These are phyloP conservation scores for Periophthalmus magnuspinnatus DNA, from an alignment of 2,797 vertebrate species.

Conservation along the genomic window DNA sequence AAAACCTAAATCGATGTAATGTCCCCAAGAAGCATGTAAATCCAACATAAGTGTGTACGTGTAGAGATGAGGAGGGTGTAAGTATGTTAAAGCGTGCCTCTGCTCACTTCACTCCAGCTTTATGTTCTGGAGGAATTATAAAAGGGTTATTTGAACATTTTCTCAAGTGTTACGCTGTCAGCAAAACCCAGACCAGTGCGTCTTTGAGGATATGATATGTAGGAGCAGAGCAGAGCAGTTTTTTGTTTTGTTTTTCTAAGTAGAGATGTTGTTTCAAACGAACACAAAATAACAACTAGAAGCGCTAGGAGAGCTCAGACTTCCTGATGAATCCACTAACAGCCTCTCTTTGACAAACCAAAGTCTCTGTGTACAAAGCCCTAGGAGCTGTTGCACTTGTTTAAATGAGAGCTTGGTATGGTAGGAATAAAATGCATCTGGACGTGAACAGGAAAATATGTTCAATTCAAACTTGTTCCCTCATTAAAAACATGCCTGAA, in stretches of 20 bases:
- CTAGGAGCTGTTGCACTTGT: background rate
- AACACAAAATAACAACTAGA: background rate
- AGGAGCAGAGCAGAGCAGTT: too few species aligned
- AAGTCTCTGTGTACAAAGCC: background rate
- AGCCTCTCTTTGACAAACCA: background rate
- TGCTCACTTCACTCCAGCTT: conserved; percentile 16
- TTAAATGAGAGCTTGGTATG: background rate
- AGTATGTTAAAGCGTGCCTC: conserved; percentile 35
- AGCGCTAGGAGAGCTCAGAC: background rate
- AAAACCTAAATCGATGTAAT: too few species aligned
- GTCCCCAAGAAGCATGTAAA: too few species aligned
- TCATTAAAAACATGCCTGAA: too few species aligned
- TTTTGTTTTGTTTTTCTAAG: background rate
- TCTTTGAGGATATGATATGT: conserved; percentile 13
- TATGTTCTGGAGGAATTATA: conserved; percentile 26
- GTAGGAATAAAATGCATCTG: background rate
- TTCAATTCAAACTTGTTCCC: background rate
- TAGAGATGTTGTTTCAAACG: background rate
- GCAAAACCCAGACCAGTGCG: conserved; percentile 8
- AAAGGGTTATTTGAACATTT: conserved; percentile 26
- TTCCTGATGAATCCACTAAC: background rate
- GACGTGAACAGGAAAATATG: background rate
- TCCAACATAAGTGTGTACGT: background rate
- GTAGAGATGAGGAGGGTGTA: conserved; percentile 8
- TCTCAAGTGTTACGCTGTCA: conserved; percentile 18